Base-by-base conservation (phyloP, 92 coral and sea anemone genomes). In the Montipora capitata region DNA sequence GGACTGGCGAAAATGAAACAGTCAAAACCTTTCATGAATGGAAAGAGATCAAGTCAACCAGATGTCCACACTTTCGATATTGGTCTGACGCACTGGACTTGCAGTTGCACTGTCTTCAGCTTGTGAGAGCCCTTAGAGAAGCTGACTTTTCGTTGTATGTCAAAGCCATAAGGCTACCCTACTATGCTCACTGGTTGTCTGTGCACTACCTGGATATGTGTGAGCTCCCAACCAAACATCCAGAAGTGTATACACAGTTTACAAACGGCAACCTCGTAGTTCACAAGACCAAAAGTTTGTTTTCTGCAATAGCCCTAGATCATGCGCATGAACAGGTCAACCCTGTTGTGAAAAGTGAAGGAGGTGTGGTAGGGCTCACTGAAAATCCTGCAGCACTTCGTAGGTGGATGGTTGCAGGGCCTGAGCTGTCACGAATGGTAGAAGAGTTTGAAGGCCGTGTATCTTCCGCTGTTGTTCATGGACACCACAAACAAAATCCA, bases 331-430 rank as follows among this genome's bases (percentile, higher is more conserved):
- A 92, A 66, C 90, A 92, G 62, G 87, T 77, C 2, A 92, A 88
- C 65, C 90, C 92, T 2, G 87, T 74, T 18, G 95, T 88, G 3
- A 92, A 92, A 59, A 91, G 93, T 4, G 81, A 88, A 38, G 91
- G 93, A 16, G 95, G 93, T 76, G 93, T 91, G 39, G 96, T 85
- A 1, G 86, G 93, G 13, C 81, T 89, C 48, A 89, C 93, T 2
- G 96, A 89, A 61, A 89, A 77, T 72, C 88, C 95, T 13, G 72
- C 74, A 72, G 95, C 95, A 8, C 83, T 92, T 2, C 9, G 75
- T 64, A 84, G 91, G 81, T 92, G 95, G 95, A 84, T 92, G 88
- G 52, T 48, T 3, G 52, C 52, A 10, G 52, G 6, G 0, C 52
- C 7, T 48, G 52, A 48, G 52, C 52, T 48, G 52, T 48, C 52